phyloP scores from a whole-genome alignment of 2,797 vertebrate genomes.

The Alosa sapidissima region DNA sequence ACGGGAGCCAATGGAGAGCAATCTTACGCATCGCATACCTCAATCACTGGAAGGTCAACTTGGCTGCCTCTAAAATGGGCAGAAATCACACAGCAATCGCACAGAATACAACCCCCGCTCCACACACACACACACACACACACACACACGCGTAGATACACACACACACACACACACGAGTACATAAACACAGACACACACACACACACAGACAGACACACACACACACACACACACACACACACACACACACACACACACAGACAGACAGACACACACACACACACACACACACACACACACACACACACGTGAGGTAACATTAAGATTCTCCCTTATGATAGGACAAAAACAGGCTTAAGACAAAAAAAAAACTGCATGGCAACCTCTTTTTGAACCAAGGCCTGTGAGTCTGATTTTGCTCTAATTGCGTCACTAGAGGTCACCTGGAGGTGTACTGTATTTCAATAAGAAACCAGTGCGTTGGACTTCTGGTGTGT shows the following conservation, averaged over 20 bases:
- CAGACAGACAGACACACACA: not conserved
- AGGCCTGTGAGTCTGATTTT: not conserved
- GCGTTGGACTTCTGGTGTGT: not conserved
- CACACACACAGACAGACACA: not conserved
- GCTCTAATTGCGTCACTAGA: not conserved
- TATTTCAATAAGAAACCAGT: not conserved
- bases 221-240: not conserved
- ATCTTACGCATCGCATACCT: constrained; percentile 35
- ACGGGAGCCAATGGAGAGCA: constrained; percentile 10
- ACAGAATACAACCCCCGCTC: not conserved
- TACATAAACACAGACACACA: not conserved
- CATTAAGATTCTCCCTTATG: not conserved
- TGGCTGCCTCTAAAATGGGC: constrained; percentile 23
- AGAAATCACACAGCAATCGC: not conserved
- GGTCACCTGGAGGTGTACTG: not conserved
- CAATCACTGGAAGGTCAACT: constrained; percentile 48
- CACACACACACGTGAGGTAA: not conserved
- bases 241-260: not conserved
- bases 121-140: not conserved
- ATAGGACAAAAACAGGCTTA: not conserved
- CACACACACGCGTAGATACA: not conserved
- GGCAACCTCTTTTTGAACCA: not conserved
- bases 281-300: not conserved
- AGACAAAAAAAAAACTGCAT: not conserved
- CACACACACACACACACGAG: not conserved